Evolutionary conservation across 2,888 invertebrate genomes (phyloP).

Genomic region (Caenorhabditis panamensis): DNA sequence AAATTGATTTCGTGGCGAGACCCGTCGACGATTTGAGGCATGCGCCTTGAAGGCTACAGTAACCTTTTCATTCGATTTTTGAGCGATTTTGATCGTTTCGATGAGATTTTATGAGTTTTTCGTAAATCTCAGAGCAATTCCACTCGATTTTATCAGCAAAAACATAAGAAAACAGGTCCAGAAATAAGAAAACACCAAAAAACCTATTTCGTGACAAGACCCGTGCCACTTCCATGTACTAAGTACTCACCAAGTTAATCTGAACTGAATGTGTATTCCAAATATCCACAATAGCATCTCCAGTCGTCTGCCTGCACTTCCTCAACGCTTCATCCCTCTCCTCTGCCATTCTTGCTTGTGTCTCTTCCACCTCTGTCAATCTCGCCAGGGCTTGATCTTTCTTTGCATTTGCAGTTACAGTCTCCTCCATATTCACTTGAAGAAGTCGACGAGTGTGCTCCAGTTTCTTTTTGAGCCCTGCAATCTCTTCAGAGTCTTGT

Average conservation of each 20-base stretch:
- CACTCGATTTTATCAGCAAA: too few relatives aligned
- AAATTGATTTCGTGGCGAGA: too few relatives aligned
- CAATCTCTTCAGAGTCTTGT: conserved; percentile 53
- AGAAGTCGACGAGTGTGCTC: conserved; percentile 64
- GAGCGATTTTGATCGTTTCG: too few relatives aligned
- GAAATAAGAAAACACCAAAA: too few relatives aligned
- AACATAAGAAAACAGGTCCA: too few relatives aligned
- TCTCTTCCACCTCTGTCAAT: conserved; percentile 41
- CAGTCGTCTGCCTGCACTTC: conserved; percentile 33
- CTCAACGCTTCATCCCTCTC: conserved; percentile 66
- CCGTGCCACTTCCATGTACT: too few relatives aligned
- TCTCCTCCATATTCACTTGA: conserved; percentile 65
- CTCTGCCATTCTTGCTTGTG: conserved; percentile 43
- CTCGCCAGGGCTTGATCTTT: conserved; percentile 53
- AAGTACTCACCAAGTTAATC: conserved; percentile 65
- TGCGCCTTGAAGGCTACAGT: too few relatives aligned
- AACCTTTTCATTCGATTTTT: too few relatives aligned
- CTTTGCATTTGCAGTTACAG: conserved; percentile 54
- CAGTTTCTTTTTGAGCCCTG: conserved; percentile 59
- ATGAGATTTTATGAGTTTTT: too few relatives aligned
- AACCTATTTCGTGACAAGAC: too few relatives aligned
- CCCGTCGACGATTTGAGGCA: too few relatives aligned
- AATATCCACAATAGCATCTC: conserved; percentile 68
- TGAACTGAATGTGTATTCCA: conserved; percentile 72
- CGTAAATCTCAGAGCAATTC: too few relatives aligned